Evolutionary conservation across 2,888 invertebrate genomes (phyloP).

Genomic region (Azorinus chamasolen): DNA sequence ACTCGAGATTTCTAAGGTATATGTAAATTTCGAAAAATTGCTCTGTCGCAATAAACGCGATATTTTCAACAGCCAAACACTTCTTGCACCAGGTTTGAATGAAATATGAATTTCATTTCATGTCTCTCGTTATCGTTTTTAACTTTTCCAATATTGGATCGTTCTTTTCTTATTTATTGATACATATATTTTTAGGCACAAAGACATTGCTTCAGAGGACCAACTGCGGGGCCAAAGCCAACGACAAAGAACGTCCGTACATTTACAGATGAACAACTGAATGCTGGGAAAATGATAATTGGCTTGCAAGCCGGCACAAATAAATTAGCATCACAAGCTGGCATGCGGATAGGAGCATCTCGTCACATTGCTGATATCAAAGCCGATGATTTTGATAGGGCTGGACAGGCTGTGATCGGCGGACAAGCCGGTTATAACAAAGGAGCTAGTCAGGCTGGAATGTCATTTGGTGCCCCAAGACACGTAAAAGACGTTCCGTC

Average conservation of each 20-base stretch:
- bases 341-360: slow-evolving; percentile 80
- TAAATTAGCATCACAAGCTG: slow-evolving; percentile 84
- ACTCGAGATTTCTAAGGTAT: no score
- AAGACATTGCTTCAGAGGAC: slow-evolving; percentile 80
- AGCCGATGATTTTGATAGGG: slow-evolving; percentile 74
- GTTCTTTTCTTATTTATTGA: no score
- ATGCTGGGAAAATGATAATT: slow-evolving; percentile 80
- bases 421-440: slow-evolving; percentile 82
- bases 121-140: no score
- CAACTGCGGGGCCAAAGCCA: slow-evolving; percentile 83
- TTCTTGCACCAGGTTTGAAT: slow-evolving; percentile 23
- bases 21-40: no score
- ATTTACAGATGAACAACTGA: slow-evolving; percentile 81
- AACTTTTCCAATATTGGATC: no score
- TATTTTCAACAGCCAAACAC: slow-evolving; percentile 20
- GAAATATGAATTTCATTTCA: no score
- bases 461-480: slow-evolving; percentile 75
- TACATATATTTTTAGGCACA: slow-evolving; percentile 74
- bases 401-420: slow-evolving; percentile 75
- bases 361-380: slow-evolving; percentile 80
- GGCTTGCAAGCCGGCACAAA: slow-evolving; percentile 85
- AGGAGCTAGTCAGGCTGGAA: slow-evolving; percentile 81
- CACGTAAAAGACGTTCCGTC: slow-evolving; percentile 71
- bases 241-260: slow-evolving; percentile 77
- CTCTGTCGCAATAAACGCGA: no score